phyloP scores from a whole-genome alignment of 2,888 invertebrate species.

The Rotaria magnacalcarata region DNA sequence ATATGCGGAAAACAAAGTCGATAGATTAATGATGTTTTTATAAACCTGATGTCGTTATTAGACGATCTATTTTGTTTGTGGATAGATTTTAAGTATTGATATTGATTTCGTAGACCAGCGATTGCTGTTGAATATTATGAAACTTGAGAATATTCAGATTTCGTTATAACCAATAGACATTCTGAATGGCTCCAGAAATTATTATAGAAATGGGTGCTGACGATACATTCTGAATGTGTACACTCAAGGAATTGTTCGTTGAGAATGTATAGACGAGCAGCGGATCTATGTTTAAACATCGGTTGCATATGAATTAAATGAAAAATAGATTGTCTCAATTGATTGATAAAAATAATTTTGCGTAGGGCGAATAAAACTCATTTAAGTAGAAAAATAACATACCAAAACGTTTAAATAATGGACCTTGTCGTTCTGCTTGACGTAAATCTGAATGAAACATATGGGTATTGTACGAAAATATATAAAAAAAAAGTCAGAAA shows the following conservation, averaged over 20 bases:
- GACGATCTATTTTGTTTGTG: too few relatives aligned
- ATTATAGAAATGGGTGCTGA: too few relatives aligned
- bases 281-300: not conserved
- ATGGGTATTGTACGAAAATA: not conserved
- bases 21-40: not conserved
- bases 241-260: not conserved
- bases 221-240: too few relatives aligned
- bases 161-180: too few relatives aligned
- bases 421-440: conserved; percentile 21
- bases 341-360: too few relatives aligned
- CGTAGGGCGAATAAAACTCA: not conserved
- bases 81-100: too few relatives aligned
- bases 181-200: too few relatives aligned
- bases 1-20: not conserved
- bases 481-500: not conserved
- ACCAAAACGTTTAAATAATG: conserved; percentile 31
- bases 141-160: too few relatives aligned
- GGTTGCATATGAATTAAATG: not conserved
- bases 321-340: not conserved
- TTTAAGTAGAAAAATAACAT: not conserved
- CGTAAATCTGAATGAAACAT: conserved; percentile 13
- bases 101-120: too few relatives aligned
- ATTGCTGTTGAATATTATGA: too few relatives aligned
- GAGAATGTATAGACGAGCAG: not conserved
- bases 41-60: not conserved